Percentiles rank a stretch among this genome's conserved stretches.
phyloP scores from a whole-genome alignment of 2,113 vertebrate species.

The Calonectris borealis region DNA sequence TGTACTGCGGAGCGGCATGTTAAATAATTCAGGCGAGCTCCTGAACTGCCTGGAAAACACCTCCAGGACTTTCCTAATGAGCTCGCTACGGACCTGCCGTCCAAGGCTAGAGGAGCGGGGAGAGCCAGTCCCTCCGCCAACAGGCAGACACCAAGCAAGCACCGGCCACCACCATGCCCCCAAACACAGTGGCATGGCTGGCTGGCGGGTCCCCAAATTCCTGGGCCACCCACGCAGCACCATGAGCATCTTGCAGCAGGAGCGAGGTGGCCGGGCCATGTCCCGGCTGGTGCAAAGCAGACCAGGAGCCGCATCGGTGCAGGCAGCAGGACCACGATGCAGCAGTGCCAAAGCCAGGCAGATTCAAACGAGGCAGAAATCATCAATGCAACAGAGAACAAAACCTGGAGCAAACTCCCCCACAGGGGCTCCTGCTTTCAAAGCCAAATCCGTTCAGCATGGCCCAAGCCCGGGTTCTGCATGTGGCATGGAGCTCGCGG shows the following conservation, averaged over 20 bases:
- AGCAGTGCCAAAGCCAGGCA: neutral
- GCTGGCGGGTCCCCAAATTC: neutral
- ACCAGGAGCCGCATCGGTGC: neutral
- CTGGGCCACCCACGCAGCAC: rapidly evolving
- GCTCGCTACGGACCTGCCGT: neutral
- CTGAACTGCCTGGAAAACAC: constrained; percentile 23
- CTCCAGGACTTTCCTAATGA: constrained; percentile 27
- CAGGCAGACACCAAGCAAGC: neutral
- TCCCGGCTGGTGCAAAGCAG: neutral
- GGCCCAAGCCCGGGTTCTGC: neutral
- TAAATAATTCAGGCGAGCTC: constrained; percentile 26
- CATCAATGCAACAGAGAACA: too few species aligned
- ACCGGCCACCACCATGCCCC: neutral
- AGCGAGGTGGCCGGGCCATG: neutral
- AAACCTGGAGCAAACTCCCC: neutral
- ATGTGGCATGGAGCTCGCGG: neutral
- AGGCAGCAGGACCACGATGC: neutral
- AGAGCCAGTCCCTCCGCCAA: neutral
- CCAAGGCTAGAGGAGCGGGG: neutral
- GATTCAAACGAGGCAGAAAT: neutral
- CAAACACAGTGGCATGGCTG: rapidly evolving
- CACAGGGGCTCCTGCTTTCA: neutral
- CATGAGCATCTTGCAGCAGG: rapidly evolving
- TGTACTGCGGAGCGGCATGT: neutral
- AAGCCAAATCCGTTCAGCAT: neutral